Conservation (phyloP, 2,113 vertebrate species). For the Pica pica region DNA sequence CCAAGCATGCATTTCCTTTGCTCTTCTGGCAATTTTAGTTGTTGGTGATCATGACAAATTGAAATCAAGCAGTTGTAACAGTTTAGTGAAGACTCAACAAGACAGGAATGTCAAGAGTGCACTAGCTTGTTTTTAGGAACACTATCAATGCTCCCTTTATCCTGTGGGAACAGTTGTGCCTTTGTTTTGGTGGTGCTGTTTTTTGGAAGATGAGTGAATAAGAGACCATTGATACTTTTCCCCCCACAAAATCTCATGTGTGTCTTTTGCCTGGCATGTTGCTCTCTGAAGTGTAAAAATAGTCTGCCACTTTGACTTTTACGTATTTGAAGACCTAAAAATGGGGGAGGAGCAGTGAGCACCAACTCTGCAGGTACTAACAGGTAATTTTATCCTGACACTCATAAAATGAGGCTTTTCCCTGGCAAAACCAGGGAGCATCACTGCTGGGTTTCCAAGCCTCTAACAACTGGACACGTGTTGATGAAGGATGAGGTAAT, state of each 20-base stretch:
- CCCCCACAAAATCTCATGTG: neutral
- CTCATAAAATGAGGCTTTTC: neutral
- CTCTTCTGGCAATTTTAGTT: neutral
- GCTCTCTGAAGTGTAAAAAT: neutral
- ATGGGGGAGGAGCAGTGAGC: neutral
- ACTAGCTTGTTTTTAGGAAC: neutral
- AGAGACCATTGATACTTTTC: neutral
- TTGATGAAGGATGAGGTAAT: neutral
- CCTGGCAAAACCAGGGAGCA: neutral
- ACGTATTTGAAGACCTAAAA: neutral
- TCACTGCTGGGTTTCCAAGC: neutral
- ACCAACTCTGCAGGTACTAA: neutral
- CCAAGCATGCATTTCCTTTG: neutral
- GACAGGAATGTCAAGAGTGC: neutral
- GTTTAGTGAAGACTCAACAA: neutral
- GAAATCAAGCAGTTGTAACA: neutral
- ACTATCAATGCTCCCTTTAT: neutral
- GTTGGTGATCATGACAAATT: neutral
- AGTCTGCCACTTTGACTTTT: neutral
- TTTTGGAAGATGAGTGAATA: slow-evolving; percentile 5
- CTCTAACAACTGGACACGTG: neutral
- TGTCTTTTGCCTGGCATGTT: neutral
- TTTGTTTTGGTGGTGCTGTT: neutral
- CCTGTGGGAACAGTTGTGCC: neutral
- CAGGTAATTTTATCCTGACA: neutral